Evolutionary conservation across 2,888 invertebrate genomes (phyloP), one percentile per base, ranked within the genome.

Genomic region (Cetonia aurata): DNA sequence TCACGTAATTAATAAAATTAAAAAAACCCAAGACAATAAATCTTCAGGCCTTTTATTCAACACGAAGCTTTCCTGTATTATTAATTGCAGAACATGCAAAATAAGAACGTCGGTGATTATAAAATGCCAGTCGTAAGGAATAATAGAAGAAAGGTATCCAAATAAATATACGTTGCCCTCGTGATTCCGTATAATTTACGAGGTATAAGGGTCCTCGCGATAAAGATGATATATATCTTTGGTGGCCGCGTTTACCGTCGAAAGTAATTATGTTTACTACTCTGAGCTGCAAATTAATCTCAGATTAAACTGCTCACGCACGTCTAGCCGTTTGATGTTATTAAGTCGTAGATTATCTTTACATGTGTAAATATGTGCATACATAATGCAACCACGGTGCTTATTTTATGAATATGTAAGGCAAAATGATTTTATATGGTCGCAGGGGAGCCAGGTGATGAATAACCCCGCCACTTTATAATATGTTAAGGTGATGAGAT

Each of bases 141-240:
- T 50, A 37, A 48, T 33, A 62, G 31, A 50, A 62, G 62, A 33
- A 62, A 50, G 6, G 37, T 10, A 37, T 8, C 37, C 8, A 37
- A 41, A 52, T 17, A 13, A 48, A 57, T 10, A 17, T 15, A 37
- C 13, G 13, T 10, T 48, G 19, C 62, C 12, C 33, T 65, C 50
- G n/a, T 17, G 19, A 65, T 50, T 50, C 48, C 8, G 37, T 65
- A 50, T 65, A 50, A 65, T 65, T 65, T 65, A 50, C 6, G 33
- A 65, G 52, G 17, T 65, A 50, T 17, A 65, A 37, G 37, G 50
- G 50, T 41, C 8, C 37, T 65, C 17, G 48, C 15, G 50, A 50
- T 50, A 65, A 50, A 65, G 17, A 48, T 41, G 62, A 65, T 65
- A 52, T 50, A 65, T 65, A 50, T 65, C 60, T 65, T 65, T 65